A percentile compares a stretch with the other conserved stretches of the same genome.
These are phyloP conservation scores for Euwallacea similis DNA, from an alignment of 1,140 invertebrate genomes.

Conservation along the genomic window DNA sequence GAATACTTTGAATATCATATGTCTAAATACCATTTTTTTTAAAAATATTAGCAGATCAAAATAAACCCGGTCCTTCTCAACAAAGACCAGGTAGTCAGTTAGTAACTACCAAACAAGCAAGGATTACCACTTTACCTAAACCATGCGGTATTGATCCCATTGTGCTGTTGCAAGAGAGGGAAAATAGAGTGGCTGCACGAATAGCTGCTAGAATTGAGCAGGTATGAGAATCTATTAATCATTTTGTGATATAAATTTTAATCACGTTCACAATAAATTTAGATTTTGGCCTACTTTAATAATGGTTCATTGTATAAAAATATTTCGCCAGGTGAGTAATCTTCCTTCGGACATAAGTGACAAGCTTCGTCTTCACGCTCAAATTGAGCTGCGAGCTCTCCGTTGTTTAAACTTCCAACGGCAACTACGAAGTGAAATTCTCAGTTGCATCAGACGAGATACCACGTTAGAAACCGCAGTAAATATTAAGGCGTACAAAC, in stretches of 20 bases:
- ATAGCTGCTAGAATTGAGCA: conserved; percentile 84
- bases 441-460: conserved; percentile 88
- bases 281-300: no score
- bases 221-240: conserved; percentile 15
- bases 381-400: conserved; percentile 92
- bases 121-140: conserved; percentile 87
- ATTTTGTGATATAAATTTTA: neutral
- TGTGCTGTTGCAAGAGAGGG: conserved; percentile 88
- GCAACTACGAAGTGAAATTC: conserved; percentile 79
- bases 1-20: no score
- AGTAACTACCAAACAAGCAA: conserved; percentile 64
- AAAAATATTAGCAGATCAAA: conserved; percentile 3
- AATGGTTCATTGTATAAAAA: neutral
- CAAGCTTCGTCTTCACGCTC: conserved; percentile 87
- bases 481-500: conserved; percentile 95
- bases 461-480: conserved; percentile 95
- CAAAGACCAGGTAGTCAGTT: conserved; percentile 25
- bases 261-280: neutral
- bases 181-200: conserved; percentile 84
- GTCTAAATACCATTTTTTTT: no score
- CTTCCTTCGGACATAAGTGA: conserved; percentile 91
- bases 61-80: conserved; percentile 23
- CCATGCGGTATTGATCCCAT: conserved; percentile 92
- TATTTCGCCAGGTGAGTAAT: conserved; percentile 60
- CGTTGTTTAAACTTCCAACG: conserved; percentile 94